Conservation (phyloP, 2,113 vertebrate species). For the Antigone vipio region DNA sequence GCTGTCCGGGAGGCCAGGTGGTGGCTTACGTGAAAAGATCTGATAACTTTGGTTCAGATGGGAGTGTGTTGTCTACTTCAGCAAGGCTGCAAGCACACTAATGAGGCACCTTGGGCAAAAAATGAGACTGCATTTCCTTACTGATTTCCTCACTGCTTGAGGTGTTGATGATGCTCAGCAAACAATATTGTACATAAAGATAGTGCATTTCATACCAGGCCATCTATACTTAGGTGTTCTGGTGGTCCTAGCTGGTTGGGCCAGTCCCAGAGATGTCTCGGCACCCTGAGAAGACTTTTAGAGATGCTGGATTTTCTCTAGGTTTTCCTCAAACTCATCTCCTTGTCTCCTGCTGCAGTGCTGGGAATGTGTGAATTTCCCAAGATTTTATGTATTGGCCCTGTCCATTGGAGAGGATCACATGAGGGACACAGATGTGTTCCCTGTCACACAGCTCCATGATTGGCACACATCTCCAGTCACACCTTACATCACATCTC, state of each 20-base stretch:
- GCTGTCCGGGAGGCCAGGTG: neutral
- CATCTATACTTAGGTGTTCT: neutral
- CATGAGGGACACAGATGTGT: neutral
- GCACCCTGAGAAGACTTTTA: neutral
- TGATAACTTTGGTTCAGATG: neutral
- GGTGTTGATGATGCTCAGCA: neutral
- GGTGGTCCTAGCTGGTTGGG: neutral
- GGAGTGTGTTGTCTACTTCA: neutral
- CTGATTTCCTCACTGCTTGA: neutral
- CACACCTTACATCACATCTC: neutral
- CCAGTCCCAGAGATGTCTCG: neutral
- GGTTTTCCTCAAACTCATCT: neutral
- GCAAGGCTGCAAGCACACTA: neutral
- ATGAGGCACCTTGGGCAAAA: neutral
- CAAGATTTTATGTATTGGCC: neutral
- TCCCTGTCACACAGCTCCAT: neutral
- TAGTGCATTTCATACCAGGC: neutral
- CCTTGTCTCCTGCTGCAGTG: neutral
- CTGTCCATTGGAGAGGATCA: neutral
- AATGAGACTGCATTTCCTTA: neutral
- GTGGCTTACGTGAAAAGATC: neutral
- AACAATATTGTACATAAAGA: neutral
- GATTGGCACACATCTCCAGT: neutral
- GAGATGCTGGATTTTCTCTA: neutral
- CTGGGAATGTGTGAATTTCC: neutral